Conservation (phyloP, 53 echinoderm and acorn worm species). For the Henricia sp. region DNA sequence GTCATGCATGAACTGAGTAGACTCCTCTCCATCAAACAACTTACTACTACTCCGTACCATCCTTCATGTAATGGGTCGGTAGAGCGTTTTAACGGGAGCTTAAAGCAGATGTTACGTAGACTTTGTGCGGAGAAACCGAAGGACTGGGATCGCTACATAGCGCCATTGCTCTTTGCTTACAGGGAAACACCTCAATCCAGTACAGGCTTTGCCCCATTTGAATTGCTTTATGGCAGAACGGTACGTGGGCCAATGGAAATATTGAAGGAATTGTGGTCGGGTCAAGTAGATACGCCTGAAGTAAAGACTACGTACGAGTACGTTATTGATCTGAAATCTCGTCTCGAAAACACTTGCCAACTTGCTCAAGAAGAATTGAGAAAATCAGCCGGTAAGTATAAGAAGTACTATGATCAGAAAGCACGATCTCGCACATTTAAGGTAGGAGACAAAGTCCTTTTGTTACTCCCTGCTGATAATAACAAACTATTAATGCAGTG, state of each 20-base stretch:
- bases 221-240: constrained; percentile 35
- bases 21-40: constrained; percentile 26
- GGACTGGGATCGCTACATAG: not conserved
- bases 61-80: too few species aligned
- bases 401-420: constrained; percentile 45
- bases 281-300: not conserved
- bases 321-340: constrained; percentile 42
- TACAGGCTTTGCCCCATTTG: constrained; percentile 58
- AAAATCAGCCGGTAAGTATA: constrained; percentile 23
- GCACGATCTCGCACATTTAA: constrained; percentile 32
- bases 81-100: too few species aligned
- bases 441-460: constrained; percentile 55
- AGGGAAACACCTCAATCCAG: not conserved
- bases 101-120: too few species aligned
- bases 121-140: constrained; percentile 14
- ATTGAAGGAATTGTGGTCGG: constrained; percentile 29
- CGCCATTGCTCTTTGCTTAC: not conserved
- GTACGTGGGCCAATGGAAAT: constrained; percentile 61
- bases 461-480: constrained; percentile 66
- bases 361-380: constrained; percentile 38
- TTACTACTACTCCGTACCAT: constrained; percentile 32
- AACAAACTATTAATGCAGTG: constrained; percentile 70
- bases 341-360: constrained; percentile 55
- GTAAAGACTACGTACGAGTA: constrained; percentile 55
- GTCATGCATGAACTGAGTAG: constrained; percentile 45